phyloP scores from a whole-genome alignment of 2,113 vertebrate genomes.

The Quiscalus mexicanus region DNA sequence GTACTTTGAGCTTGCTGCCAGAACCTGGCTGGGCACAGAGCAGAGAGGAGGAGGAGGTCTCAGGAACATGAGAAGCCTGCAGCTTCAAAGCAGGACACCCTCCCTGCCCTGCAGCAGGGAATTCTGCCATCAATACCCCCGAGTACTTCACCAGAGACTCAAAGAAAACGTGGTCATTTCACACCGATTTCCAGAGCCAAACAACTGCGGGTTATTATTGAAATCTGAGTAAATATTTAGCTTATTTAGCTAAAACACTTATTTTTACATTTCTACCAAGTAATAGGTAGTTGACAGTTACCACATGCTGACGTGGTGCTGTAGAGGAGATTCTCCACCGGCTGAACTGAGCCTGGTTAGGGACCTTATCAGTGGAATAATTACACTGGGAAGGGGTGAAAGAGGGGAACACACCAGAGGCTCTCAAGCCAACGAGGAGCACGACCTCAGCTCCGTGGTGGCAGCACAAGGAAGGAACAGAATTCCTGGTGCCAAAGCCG shows the following conservation, averaged over 20 bases:
- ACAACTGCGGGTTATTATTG: neutral
- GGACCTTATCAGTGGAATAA: neutral
- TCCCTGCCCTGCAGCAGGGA: neutral
- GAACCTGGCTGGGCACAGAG: neutral
- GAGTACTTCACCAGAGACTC: fast-evolving
- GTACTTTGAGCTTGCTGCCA: neutral
- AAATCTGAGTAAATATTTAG: neutral
- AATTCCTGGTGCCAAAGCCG: neutral
- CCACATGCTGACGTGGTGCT: neutral
- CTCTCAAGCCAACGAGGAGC: neutral
- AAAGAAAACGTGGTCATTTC: neutral
- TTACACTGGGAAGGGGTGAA: neutral
- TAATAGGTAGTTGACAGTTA: neutral
- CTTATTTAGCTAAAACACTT: neutral
- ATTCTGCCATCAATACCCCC: neutral
- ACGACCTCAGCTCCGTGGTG: neutral
- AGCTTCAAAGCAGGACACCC: neutral
- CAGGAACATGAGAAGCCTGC: fast-evolving
- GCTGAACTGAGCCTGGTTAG: neutral
- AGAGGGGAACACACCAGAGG: neutral
- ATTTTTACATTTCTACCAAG: neutral
- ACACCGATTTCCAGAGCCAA: neutral
- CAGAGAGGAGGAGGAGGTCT: neutral
- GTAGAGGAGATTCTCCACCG: neutral
- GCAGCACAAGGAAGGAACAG: neutral